Conservation (phyloP, 2,888 invertebrate genomes). For the Patella caerulea region DNA sequence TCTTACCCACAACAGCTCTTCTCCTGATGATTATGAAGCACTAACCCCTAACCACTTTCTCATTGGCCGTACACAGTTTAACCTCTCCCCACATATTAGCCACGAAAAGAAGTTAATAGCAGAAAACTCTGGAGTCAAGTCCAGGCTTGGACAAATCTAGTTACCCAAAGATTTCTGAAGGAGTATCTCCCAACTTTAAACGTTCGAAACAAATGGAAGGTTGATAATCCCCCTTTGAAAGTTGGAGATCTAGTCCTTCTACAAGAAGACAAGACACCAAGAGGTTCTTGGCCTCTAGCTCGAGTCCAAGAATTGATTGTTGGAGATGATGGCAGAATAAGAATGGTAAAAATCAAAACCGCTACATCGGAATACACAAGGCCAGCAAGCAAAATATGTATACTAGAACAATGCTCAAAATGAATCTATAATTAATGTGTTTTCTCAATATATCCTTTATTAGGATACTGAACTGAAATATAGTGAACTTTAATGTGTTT, state of each 20-base stretch:
- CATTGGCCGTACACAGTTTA: background rate
- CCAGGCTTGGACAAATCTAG: background rate
- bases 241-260: background rate
- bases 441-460: too few relatives aligned
- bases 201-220: background rate
- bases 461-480: too few relatives aligned
- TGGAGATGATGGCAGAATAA: background rate
- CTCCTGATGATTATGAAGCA: slow-evolving; percentile 19
- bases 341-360: slow-evolving; percentile 3
- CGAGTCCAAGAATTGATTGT: background rate
- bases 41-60: slow-evolving; percentile 28
- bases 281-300: background rate
- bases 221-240: background rate
- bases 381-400: background rate
- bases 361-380: background rate
- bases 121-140: slow-evolving; percentile 17
- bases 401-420: background rate
- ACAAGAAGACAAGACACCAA: background rate
- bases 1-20: slow-evolving; percentile 20
- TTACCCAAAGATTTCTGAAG: background rate
- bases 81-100: slow-evolving; percentile 7
- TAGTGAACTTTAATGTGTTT: too few relatives aligned
- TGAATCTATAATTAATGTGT: background rate
- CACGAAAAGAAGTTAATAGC: slow-evolving; percentile 10
- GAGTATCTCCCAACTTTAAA: background rate